Evolutionary conservation across 2,888 invertebrate genomes (phyloP).

Genomic region (Pegoplata infirma): DNA sequence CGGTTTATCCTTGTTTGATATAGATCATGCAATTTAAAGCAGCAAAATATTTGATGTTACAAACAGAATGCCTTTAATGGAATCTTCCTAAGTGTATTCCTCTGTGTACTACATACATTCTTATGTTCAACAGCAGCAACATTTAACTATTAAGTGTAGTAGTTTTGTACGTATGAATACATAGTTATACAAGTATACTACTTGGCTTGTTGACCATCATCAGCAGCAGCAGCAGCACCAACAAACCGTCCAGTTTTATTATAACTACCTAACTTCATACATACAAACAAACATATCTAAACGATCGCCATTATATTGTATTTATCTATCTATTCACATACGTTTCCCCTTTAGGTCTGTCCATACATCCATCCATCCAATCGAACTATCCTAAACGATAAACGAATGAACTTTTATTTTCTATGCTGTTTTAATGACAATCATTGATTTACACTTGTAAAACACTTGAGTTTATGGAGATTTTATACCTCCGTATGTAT

Average conservation of each 20-base stretch:
- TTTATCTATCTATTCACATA: conserved; percentile 10
- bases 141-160: conserved; percentile 47
- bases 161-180: conserved; percentile 2
- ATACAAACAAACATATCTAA: no score
- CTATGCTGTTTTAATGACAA: conserved; percentile 61
- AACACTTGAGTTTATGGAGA: conserved; percentile 69
- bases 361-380: background rate
- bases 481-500: no score
- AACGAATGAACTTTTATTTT: conserved; percentile 58
- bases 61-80: background rate
- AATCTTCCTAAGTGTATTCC: background rate
- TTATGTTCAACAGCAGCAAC: conserved; percentile 32
- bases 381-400: conserved; percentile 12
- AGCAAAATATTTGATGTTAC: no score
- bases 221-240: no score
- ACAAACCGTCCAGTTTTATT: conserved; percentile 36
- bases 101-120: no score
- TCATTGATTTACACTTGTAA: conserved; percentile 76
- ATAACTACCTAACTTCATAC: no score
- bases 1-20: no score
- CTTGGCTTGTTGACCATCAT: conserved; percentile 33
- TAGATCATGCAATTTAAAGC: no score
- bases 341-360: background rate
- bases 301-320: conserved; percentile 46
- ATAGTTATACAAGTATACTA: conserved; percentile 16